Evolutionary conservation across 23 tunicate species (phyloP), one percentile per base, ranked within the genome.

Genomic region (Corella eumyota): DNA sequence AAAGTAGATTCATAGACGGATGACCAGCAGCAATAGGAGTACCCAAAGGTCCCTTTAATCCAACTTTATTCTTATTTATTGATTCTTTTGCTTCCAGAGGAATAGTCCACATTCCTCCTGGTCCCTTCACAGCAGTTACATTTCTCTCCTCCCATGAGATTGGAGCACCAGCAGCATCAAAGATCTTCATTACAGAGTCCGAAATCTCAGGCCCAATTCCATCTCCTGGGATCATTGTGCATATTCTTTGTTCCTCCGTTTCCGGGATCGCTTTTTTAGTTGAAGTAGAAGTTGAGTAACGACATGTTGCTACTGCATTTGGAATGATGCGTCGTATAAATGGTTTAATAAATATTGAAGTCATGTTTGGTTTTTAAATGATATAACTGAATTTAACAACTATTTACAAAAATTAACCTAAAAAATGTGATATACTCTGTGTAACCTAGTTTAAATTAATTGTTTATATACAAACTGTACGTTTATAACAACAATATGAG

Each of bases 171-270:
- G 97, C 90, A n/a, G 97, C 97, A 37, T 90, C 91, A 65, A 90
- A 88, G 50, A 90, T 90, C 50, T 81, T 74, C 78, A 74, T 78
- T 22, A 90, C 97, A 33, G 97, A 70, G 53, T 77, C 92, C 25
- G 97, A 80, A 13, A 90, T 90, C 50, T 90, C 97, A 5, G 97
- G 97, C 6, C 97, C 97, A 44, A 90, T 90, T 28, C 97, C 97
- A 69, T 90, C 97, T 22, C 97, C 97, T 5, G 95, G 95, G 36
- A 86, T 86, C 61, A 86, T 45, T 6, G 95, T 86, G 74, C 95
- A 86, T 1, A 75, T 58, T 30, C 66, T 60, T 3, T 28, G 52
- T 46, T 69, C 68, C 31, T 71, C 73, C 1, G 79, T 34, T 13
- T 30, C 71, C 4, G 79, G 36, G 3, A 54, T 32, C 7, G 73